Percentiles rank a stretch among this genome's conserved stretches.
Conservation (phyloP, 2,888 invertebrate species). For the Operophtera brumata region DNA sequence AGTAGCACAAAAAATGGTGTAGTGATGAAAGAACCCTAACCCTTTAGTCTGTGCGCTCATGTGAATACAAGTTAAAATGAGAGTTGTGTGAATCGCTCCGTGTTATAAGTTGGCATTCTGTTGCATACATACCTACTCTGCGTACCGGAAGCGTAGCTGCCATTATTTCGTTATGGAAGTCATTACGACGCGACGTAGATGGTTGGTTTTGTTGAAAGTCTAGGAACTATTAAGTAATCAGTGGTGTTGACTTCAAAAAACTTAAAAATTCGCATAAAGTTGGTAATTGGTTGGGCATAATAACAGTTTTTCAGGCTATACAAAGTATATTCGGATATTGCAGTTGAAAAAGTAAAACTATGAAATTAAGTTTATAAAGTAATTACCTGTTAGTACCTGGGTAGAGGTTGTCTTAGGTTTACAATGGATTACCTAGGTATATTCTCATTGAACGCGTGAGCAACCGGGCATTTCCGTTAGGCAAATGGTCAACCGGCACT, state of each 20-base stretch:
- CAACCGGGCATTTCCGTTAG: too few species aligned
- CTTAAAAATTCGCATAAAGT: not conserved
- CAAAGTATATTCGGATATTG: not conserved
- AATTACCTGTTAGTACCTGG: too few species aligned
- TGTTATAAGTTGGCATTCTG: not conserved
- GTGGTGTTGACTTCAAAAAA: not conserved
- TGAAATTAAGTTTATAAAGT: not conserved
- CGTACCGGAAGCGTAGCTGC: constrained; percentile 1
- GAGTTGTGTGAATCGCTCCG: not conserved
- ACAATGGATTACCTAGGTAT: too few species aligned
- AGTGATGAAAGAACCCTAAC: too few species aligned
- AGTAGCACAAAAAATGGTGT: not conserved
- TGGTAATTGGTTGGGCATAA: not conserved
- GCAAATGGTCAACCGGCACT: too few species aligned
- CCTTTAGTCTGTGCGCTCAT: too few species aligned
- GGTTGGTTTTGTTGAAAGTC: constrained; percentile 1
- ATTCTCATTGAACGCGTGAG: too few species aligned
- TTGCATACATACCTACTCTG: not conserved
- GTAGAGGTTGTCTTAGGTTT: too few species aligned
- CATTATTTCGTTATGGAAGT: constrained; percentile 10
- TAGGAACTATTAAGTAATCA: too few species aligned
- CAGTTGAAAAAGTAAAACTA: not conserved
- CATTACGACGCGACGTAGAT: constrained; percentile 1
- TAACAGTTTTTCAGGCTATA: not conserved
- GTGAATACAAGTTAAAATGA: constrained; percentile 5